phyloP scores from a whole-genome alignment of 2,888 invertebrate species.

The Hoplodrina ambigua region DNA sequence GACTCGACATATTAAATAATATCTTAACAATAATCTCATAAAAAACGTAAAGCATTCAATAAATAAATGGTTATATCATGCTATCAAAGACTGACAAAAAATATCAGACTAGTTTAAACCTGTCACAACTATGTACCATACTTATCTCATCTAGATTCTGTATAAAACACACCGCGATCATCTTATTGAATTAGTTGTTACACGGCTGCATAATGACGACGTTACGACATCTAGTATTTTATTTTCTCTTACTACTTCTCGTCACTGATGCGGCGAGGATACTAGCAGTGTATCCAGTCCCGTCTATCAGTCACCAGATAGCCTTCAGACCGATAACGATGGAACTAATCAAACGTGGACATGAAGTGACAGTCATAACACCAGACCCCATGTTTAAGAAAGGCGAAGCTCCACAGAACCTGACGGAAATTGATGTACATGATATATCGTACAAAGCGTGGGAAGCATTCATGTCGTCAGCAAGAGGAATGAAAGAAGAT shows the following conservation, averaged over 20 bases:
- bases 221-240: neutral
- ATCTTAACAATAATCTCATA: neutral
- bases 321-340: slow-evolving; percentile 74
- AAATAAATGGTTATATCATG: slow-evolving; percentile 2
- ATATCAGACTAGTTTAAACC: no score
- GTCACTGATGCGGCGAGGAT: slow-evolving; percentile 70
- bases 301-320: slow-evolving; percentile 82
- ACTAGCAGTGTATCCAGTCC: slow-evolving; percentile 73
- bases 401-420: slow-evolving; percentile 68
- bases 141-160: slow-evolving; percentile 8
- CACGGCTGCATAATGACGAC: slow-evolving; percentile 19
- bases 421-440: slow-evolving; percentile 79
- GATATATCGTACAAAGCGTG: slow-evolving; percentile 66
- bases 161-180: slow-evolving; percentile 26
- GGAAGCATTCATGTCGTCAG: slow-evolving; percentile 29
- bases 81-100: neutral
- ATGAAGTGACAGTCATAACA: slow-evolving; percentile 80
- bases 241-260: slow-evolving; percentile 1
- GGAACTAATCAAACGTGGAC: slow-evolving; percentile 79
- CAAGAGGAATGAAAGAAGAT: slow-evolving; percentile 46
- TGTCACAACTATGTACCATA: neutral
- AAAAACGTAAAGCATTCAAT: neutral
- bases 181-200: slow-evolving; percentile 13
- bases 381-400: slow-evolving; percentile 74
- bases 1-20: neutral